Evolutionary conservation across 2,888 invertebrate species (phyloP).

Genomic region (Loripinus fragilis): DNA sequence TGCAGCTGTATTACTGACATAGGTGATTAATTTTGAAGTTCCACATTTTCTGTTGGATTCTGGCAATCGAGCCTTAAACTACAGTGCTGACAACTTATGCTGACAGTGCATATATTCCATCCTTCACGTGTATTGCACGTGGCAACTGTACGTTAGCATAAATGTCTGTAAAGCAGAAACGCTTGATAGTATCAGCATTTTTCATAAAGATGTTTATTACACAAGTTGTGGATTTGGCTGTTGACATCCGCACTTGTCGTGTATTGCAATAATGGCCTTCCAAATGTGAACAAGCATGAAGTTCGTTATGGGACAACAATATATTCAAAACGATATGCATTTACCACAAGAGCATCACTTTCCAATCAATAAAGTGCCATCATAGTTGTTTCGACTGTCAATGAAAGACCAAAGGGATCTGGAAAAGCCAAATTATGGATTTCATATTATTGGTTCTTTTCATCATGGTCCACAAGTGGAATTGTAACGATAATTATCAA

Average conservation of each 20-base stretch:
- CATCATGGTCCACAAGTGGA: not conserved
- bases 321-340: not conserved
- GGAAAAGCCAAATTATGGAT: not conserved
- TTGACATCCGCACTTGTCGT: not conserved
- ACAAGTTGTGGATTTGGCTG: not conserved
- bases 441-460: not conserved
- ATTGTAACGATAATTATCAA: not conserved
- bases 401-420: not conserved
- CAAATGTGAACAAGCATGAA: not conserved
- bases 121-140: not conserved
- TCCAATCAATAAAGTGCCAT: not conserved
- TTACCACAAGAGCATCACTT: not conserved
- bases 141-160: not conserved
- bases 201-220: not conserved
- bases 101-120: not conserved
- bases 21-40: not conserved
- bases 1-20: not conserved
- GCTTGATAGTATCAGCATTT: not conserved
- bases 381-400: not conserved
- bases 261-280: conserved; percentile 12
- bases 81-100: not conserved
- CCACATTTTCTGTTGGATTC: not conserved
- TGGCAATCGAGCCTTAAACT: not conserved
- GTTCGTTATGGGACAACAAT: not conserved
- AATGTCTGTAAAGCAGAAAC: not conserved